Evolutionary conservation across 2,888 invertebrate species (phyloP).

Genomic region (Eilema caniola): DNA sequence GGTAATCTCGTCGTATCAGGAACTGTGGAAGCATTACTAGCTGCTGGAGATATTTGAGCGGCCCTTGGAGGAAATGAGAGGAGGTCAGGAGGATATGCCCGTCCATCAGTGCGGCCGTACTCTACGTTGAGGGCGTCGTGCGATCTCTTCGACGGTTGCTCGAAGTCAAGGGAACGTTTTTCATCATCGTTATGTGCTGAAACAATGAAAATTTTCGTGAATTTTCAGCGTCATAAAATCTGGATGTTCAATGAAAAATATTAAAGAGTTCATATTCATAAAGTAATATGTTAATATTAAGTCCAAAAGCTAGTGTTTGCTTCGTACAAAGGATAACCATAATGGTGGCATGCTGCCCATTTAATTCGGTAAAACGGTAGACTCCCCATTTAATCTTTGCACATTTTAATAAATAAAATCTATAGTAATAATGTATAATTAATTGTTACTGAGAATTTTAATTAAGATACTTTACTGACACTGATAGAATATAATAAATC

Average conservation of each 20-base stretch:
- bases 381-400: background rate
- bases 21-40: slow-evolving; percentile 93
- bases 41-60: slow-evolving; percentile 92
- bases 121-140: slow-evolving; percentile 85
- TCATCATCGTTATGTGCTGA: slow-evolving; percentile 90
- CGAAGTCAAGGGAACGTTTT: slow-evolving; percentile 89
- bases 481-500: background rate
- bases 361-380: background rate
- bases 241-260: background rate
- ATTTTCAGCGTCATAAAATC: background rate
- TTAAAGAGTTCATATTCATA: background rate
- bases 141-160: slow-evolving; percentile 86
- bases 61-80: slow-evolving; percentile 92
- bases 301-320: background rate
- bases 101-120: slow-evolving; percentile 85
- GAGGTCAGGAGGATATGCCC: slow-evolving; percentile 93
- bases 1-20: slow-evolving; percentile 90
- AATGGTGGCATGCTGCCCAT: background rate
- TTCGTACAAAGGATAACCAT: background rate
- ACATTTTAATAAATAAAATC: background rate
- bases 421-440: background rate
- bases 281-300: background rate
- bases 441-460: background rate
- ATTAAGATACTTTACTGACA: background rate
- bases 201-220: slow-evolving; percentile 35